Base-by-base conservation (phyloP, 2,888 invertebrate species). In the Drosophila macrospina region DNA sequence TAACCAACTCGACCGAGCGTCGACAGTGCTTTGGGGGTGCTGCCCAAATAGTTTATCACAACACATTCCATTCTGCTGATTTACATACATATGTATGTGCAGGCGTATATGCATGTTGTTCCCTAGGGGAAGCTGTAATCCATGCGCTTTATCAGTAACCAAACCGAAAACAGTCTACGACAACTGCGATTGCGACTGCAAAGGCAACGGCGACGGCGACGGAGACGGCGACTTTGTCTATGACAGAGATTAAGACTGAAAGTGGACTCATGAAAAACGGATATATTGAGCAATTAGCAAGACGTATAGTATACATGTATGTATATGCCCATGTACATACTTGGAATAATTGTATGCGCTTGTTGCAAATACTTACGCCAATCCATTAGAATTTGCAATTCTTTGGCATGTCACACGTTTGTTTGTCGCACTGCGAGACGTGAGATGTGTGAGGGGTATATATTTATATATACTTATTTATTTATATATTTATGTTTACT, bases 331-430 rank as follows among this genome's bases (percentile, higher is more conserved):
- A 20, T 20, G 3, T 20, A 20, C 20, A 20, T 20, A 20, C 20
- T 20, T 45, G 41, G 41, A 47, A 67, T 60, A 66, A 20, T 1
- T 45, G n/a, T 28, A n/a, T 8, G 8, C 41, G 39, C 16, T 26
- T 28, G 32, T 34, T 34, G 50, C 34, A 57, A 54, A 54, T 61
- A 55, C 26, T 59, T 54, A 36, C 15, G 48, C 20, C 51, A 57
- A 37, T 66, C 64, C 51, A 57, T 64, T 56, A 51, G 63, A 56
- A 60, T 51, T 69, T 48, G 61, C 60, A 66, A 72, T 79, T 70
- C 63, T 72, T 75, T 80, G 66, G 69, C 74, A 71, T 80, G 84
- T 83, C 83, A 83, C 80, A 77, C 67, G 63, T 64, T 64, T 68
- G 69, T 59, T 61, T 64, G 54, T 51, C 61, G 63, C 64, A n/a